Base-by-base conservation (phyloP, 2,888 invertebrate genomes). In the Drosophila anomelani region DNA sequence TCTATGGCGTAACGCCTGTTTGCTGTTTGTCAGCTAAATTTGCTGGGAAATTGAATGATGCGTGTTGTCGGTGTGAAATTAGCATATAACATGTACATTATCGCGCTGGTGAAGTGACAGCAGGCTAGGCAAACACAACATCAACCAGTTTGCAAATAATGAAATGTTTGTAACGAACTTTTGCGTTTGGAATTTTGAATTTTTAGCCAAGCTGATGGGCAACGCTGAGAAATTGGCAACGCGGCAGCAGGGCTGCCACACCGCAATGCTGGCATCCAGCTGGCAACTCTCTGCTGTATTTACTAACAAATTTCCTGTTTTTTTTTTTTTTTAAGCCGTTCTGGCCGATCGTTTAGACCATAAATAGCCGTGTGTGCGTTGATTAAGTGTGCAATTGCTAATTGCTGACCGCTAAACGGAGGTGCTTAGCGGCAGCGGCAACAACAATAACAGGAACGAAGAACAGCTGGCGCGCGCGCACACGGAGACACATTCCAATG, bases 1-100 rank as follows among this genome's bases (percentile, higher is more conserved):
- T 84, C 71, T 83, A 78, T 77, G 36, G 49, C 46, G 74, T 66
- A 63, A 57, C 86, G 79, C 83, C 83, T 62, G 47, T 88, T 88
- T 74, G 57, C 59, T 83, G 83, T 83, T 83, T 69, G 68, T 60
- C 20, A 54, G 69, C 72, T 72, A 82, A 80, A 78, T 82, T 82
- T 67, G 57, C 70, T 66, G 68, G 55, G 53, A 74, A 70, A 69
- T 77, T 67, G 71, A 80, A 68, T 73, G 78, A 60, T 84, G 66
- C 39, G 23, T 39, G 41, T 41, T 54, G 53, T 57, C 41, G 15
- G 32, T 74, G 29, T 74, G 36, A 56, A 75, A 72, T 74, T 64
- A 51, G 39, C 75, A 47, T 41, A 56, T 57, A 54, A 62, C 75
- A 64, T 56, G 38, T 57, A 41, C 34, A 53, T 53, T 56, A 63